Base-by-base conservation (phyloP, 2,113 vertebrate genomes). In the Macrotus californicus region DNA sequence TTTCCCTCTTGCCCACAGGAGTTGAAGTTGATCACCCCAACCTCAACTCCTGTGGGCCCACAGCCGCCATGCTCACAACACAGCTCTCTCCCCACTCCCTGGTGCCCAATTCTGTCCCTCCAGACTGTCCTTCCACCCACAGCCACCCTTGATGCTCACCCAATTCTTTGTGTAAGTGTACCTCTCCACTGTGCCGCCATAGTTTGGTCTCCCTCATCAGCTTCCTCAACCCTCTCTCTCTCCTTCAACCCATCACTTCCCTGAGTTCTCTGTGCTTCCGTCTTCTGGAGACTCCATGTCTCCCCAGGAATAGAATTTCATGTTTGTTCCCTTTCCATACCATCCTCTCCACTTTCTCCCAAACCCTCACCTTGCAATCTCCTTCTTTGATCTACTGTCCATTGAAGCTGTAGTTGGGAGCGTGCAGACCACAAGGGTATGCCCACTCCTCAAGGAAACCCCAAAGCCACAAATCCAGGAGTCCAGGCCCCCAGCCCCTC, bases 61-160 rank as follows among this genome's bases (percentile, higher is more conserved):
- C 5, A 39, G 43, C n/a, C 0, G 6, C n/a, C 52, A 41, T 34
- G 10, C 9, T 39, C 10, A 6, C 22, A 8, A 19, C 9, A 2
- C 21, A 61, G 13, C 22, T 73, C 43, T 59, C 34, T 69, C 15
- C 87, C 56, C 4, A 4, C 26, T 64, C 34, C 31, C 36, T 29
- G 1, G 3, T 36, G 29, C 22, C 48, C 90, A 91, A 41, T 96
- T 97, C 94, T 7, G 36, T 39, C 39, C 46, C 41, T 50, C 56
- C 26, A 3, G n/a, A 12, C 0, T 46, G 92, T 15, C 75, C 69
- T 3, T 76, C 24, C 8, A 15, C 29, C 39, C 36, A 34, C 59
- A 13, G 67, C 46, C 1, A 1, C 41, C 39, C 34, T 3, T 0
- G 59, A 12, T 31, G 19, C 48, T 64, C n/a, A 26, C 43, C 29